A percentile compares a stretch with the other conserved stretches of the same genome.
These are phyloP conservation scores for Karalla daura DNA, from an alignment of 2,797 vertebrate species.

Conservation along the genomic window DNA sequence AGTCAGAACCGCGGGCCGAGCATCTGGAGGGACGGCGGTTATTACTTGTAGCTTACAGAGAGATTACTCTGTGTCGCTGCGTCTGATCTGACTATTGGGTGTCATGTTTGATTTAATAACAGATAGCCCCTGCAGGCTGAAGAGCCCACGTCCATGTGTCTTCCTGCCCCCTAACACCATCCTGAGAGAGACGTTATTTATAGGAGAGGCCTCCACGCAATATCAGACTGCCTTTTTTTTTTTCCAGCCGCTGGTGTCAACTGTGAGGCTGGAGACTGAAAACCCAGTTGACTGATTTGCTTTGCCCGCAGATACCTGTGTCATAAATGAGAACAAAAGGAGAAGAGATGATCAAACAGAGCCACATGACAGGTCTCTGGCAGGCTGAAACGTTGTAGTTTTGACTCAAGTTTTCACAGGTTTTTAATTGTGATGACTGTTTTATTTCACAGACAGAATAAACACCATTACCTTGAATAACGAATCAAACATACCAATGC, in stretches of 20 bases:
- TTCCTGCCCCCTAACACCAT: conserved; percentile 8
- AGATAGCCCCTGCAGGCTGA: conserved; percentile 31
- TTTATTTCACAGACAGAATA: too few relatives aligned
- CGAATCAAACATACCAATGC: too few relatives aligned
- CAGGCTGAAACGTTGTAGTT: conserved; percentile 15
- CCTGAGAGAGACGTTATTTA: conserved; percentile 32
- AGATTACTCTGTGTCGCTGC: conserved; percentile 27
- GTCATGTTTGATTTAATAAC: conserved; percentile 65
- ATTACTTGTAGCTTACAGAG: conserved; percentile 54
- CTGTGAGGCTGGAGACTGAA: neutral
- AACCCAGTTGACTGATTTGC: conserved; percentile 41
- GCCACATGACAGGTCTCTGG: conserved; percentile 1
- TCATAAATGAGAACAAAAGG: conserved; percentile 1
- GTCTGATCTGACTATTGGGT: conserved; percentile 22
- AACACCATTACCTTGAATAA: too few relatives aligned
- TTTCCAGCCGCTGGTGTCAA: neutral
- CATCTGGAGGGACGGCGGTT: conserved; percentile 38
- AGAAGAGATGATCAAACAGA: conserved; percentile 24
- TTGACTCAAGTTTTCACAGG: neutral
- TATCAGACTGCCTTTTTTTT: neutral
- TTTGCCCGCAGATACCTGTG: conserved; percentile 3
- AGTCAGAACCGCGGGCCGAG: conserved; percentile 10
- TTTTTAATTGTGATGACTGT: too few relatives aligned
- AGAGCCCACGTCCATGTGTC: conserved; percentile 22
- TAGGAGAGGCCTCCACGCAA: conserved; percentile 9